Base-by-base conservation (phyloP, 2,113 vertebrate species). In the Trematomus loennbergii region DNA sequence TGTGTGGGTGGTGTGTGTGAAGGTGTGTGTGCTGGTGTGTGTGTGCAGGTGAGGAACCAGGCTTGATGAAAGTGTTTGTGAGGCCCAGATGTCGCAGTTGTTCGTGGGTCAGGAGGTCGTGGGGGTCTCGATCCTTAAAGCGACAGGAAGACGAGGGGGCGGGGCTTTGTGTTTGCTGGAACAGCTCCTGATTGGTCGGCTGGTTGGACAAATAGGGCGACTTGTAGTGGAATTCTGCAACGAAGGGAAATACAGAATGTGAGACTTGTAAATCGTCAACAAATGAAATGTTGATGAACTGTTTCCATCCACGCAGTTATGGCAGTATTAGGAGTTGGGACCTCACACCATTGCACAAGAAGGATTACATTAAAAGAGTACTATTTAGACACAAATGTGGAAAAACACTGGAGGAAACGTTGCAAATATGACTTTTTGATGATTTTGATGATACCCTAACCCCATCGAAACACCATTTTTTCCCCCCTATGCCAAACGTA, bases 221-320 rank as follows among this genome's bases (percentile, higher is more conserved):
- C 68, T 90, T 15, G 1, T 72, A 81, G 64, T 87, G 60, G 0
- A 91, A 12, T 57, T 91, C 97, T 97, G 89, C 8, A 71, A 50
- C 52, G 49, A 7, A 78, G 20, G 64, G 49, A 77, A 68, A 22
- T 7, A 1, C 16, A 43, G 0, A 18, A 18, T 12, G 16, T 68
- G 49, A 36, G 36, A 22, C 1, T 36, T 36, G 3, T 36, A 36
- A 36, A 36, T 36, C 33, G 33, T 36, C 3, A 36, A 36, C 4
- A 36, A 36, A 5, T 3, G 4, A 36, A 36, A 36, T 36, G 33
- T 36, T 36, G 5, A 36, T 36, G 33, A 36, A 36, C 33, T 36
- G 33, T 36, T 36, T 36, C 33, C 33, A 5, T 36, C 33, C 33
- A 4, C 33, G 1, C 5, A 4, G 33, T 36, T 0, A 36, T 36